Evolutionary conservation across 2,888 invertebrate species (phyloP), one percentile per base, ranked within the genome.

Genomic region (Eupeodes latifasciatus): DNA sequence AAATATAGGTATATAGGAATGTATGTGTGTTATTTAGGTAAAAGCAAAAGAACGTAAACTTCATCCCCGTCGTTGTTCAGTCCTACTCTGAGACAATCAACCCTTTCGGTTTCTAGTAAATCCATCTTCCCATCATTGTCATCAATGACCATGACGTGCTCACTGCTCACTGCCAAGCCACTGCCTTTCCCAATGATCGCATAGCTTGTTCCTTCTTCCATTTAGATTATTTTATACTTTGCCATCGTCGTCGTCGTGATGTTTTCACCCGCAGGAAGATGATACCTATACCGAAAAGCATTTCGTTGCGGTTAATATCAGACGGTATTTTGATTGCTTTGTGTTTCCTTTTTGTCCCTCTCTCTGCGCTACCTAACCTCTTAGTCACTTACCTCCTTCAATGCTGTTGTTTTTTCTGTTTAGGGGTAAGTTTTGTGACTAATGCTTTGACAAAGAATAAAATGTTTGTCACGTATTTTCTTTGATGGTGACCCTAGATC

Each of bases 381-480:
- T 5, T 40, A 5, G 40, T 40, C 40, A 40, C 9, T 9, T 5
- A 7, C 40, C 40, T 2, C 9, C 34, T 14, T 7, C 19, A 11
- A 11, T 14, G 0, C 61, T 40, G 49, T 44, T 55, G 66, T 44
- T 71, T 27, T 71, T 7, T 51, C 1, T 57, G 6, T 72, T 74
- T 59, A 12, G 72, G 82, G 79, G 76, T 79, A 74, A 79, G 75
- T 79, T 77, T 80, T 67, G 86, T 87, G 87, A 86, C 83, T 86
- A 83, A 87, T 87, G 83, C 72, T 72, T 74, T 80, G 79, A 83
- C 71, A 76, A 64, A 76, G 62, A 80, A 83, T 74, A 83, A 87
- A 87, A 87, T 83, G 79, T 80, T 83, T 80, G 86, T 83, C 87
- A 87, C 87, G 87, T 87, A 57, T 79, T 59, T 80, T 55, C 83